Percentiles rank a stretch among this genome's conserved stretches.
These are phyloP conservation scores for Paramuricea clavata DNA, from an alignment of 92 coral and sea anemone species.

Conservation along the genomic window DNA sequence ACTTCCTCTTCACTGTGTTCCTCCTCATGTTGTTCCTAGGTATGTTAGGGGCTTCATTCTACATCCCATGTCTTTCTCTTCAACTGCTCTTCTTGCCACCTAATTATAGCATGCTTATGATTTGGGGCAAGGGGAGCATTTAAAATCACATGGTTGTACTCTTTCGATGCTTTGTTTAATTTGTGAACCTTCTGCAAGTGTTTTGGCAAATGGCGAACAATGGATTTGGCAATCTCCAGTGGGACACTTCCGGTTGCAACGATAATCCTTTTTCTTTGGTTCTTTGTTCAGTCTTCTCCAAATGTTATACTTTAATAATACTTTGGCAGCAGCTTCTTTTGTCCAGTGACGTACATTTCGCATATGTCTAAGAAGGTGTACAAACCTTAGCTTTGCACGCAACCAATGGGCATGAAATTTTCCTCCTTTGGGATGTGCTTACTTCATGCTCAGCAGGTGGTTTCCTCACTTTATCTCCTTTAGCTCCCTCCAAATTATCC, in stretches of 20 bases:
- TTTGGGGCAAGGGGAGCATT: slow-evolving; percentile 3
- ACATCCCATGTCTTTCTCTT: slow-evolving; percentile 8
- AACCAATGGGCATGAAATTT: slow-evolving; percentile 18
- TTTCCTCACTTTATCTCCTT: too few relatives aligned
- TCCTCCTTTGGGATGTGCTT: too few relatives aligned
- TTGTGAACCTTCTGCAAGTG: slow-evolving; percentile 30
- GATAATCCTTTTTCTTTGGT: slow-evolving; percentile 23
- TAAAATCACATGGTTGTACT: background rate
- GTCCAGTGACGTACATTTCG: background rate
- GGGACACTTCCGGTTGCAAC: background rate
- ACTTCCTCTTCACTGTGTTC: background rate
- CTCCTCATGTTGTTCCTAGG: background rate
- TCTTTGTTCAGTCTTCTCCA: background rate
- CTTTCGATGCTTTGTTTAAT: background rate
- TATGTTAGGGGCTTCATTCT: too few relatives aligned
- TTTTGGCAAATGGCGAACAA: background rate
- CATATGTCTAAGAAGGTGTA: slow-evolving; percentile 5
- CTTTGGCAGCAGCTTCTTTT: background rate
- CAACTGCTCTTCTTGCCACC: slow-evolving; percentile 20
- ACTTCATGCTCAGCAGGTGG: too few relatives aligned
- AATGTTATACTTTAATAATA: background rate
- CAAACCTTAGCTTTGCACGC: slow-evolving; percentile 1
- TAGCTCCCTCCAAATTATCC: too few relatives aligned
- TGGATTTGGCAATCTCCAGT: slow-evolving; percentile 10
- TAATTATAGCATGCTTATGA: background rate